phyloP scores from a whole-genome alignment of 2,797 vertebrate species.

The Bryconaethiops microstoma region DNA sequence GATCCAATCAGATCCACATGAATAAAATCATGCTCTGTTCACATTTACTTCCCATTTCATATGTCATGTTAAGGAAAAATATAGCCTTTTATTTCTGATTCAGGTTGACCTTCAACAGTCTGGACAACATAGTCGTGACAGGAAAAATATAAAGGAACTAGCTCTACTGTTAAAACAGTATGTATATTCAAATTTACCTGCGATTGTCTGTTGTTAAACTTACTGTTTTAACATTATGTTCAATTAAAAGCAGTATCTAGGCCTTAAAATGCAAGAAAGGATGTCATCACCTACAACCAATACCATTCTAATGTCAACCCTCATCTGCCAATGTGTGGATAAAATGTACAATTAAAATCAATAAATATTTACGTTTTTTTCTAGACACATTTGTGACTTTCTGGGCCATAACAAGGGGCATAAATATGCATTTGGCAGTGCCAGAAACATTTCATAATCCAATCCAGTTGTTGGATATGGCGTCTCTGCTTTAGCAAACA shows the following conservation, averaged over 20 bases:
- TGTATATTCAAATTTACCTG: neutral
- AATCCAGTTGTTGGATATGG: conserved; percentile 7
- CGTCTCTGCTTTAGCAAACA: conserved; percentile 27
- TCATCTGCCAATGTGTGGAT: conserved; percentile 79
- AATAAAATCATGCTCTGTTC: too few relatives aligned
- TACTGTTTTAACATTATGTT: neutral
- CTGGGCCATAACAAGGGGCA: neutral
- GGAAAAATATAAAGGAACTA: neutral
- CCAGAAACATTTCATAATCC: neutral
- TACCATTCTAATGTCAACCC: conserved; percentile 74
- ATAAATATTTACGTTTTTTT: conserved; percentile 81
- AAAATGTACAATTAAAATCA: conserved; percentile 67
- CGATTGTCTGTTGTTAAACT: neutral
- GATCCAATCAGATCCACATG: too few relatives aligned
- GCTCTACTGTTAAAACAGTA: neutral
- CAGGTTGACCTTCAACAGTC: neutral
- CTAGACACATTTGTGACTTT: conserved; percentile 41
- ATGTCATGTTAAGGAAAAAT: too few relatives aligned
- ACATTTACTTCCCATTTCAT: too few relatives aligned
- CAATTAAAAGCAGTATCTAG: conserved; percentile 9
- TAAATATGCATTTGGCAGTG: neutral
- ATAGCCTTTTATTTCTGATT: too few relatives aligned
- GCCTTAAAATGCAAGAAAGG: neutral
- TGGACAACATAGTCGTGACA: neutral
- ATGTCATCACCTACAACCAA: conserved; percentile 60